Base-by-base conservation (phyloP, 2,888 invertebrate genomes). In the Tipula helvola region DNA sequence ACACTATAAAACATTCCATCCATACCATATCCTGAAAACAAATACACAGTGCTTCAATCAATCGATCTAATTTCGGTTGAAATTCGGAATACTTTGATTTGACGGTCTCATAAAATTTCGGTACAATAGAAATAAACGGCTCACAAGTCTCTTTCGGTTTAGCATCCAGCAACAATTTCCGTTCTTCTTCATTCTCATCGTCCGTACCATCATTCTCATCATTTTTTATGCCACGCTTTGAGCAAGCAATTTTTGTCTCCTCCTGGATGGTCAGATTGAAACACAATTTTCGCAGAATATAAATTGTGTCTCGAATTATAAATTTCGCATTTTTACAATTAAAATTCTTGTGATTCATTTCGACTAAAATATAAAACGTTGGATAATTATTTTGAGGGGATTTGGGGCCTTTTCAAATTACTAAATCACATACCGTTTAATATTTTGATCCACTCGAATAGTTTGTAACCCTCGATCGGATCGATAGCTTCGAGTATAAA, bases 21-120 rank as follows among this genome's bases (percentile, higher is more conserved):
- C 84, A 39, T 7, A 84, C 84, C 84, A 84, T 84, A 41, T 84
- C 84, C 84, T 84, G 84, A n/a, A 84, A 84, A 84, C 84, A 84
- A 39, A 84, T 41, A 10, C 41, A 84, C 16, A 84, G 7, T n/a
- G n/a, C 84, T n/a, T 84, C 84, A 5, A 84, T 84, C 10, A 84
- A 13, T 39, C 84, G 84, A 84, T 84, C 41, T 16, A 84, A 84
- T 41, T 84, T 84, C 7, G 3, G 36, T 39, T 84, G 84, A 84
- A 39, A 84, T 1, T 84, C 39, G n/a, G 84, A 39, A 84, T 84
- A 84, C 8, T n/a, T 39, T 8, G n/a, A n/a, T 84, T 8, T 41
- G 0, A 84, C 10, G 3, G 36, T 84, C 8, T 39, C 84, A 7
- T 84, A 84, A 84, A 84, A 84, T 16, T 84, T 84, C n/a, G 84